Percentiles rank a stretch among this genome's conserved stretches.
phyloP scores from a whole-genome alignment of 2,797 vertebrate genomes.

The Eurystomus glaucurus region DNA sequence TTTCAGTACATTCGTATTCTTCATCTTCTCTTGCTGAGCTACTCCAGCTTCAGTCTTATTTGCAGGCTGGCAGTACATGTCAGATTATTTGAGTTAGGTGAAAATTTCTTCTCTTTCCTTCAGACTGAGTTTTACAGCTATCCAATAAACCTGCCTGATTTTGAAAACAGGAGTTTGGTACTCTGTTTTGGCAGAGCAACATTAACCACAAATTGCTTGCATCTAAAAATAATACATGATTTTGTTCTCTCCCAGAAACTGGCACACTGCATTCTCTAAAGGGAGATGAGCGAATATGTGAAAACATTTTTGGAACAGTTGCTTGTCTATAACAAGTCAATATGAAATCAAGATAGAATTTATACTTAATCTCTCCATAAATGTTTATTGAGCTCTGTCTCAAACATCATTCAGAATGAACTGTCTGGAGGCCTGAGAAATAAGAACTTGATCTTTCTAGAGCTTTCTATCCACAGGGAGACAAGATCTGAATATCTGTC shows the following conservation, averaged over 20 bases:
- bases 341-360: constrained; percentile 33
- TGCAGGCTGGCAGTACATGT: neutral
- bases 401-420: neutral
- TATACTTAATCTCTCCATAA: neutral
- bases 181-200: neutral
- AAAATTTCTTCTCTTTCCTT: constrained; percentile 7
- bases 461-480: neutral
- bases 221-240: constrained; percentile 55
- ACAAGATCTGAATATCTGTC: neutral
- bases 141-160: neutral
- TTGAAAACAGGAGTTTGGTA: neutral
- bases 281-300: constrained; percentile 17
- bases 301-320: constrained; percentile 38
- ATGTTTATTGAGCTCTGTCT: neutral
- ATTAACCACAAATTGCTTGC: constrained; percentile 20
- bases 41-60: neutral
- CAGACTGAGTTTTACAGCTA: neutral
- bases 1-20: constrained; percentile 34
- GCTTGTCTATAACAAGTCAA: constrained; percentile 38
- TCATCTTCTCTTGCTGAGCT: constrained; percentile 14
- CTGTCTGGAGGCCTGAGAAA: neutral
- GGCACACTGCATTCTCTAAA: constrained; percentile 21
- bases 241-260: constrained; percentile 31
- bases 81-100: constrained; percentile 8
- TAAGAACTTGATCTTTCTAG: neutral